Base-by-base conservation (phyloP, 1,140 invertebrate species). In the Pantala flavescens region DNA sequence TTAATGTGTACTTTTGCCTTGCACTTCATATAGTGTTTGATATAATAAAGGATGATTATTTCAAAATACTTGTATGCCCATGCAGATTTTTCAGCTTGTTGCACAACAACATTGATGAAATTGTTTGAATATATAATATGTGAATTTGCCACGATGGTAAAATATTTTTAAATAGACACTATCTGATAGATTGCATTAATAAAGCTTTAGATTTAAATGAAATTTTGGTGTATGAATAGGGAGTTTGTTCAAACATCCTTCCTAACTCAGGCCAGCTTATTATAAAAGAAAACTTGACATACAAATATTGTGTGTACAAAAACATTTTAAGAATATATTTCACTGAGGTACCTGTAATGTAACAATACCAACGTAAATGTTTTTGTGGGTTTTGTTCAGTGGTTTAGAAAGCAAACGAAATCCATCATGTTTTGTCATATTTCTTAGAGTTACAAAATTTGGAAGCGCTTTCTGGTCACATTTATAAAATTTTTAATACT, bases 11-110 rank as follows among this genome's bases (percentile, higher is more conserved):
- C 14, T 63, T 63, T 63, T 63, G 49, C 49, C n/a, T 7, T 63
- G 49, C 49, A 63, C 49, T 63, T 63, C 49, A 21, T 63, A 63
- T 63, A 63, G 49, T 63, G 49, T 63, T 63, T 63, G 49, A 63
- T 63, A 63, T 63, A 63, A 63, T 63, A 63, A 63, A 63, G 49
- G n/a, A 63, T 63, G 16, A 63, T 63, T 63, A 63, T 63, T 12
- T 63, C 3, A 63, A 63, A 63, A 19, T 19, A 16, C n/a, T 63
- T 19, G n/a, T 63, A 63, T 63, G 49, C 14, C 49, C 49, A 63
- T 63, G 49, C 49, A 63, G 12, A 63, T 63, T 21, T 21, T 63
- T 63, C 49, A 63, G 14, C 49, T 63, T 63, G 49, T 63, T 63
- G 49, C 49, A 63, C 49, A 19, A 63, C 49, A 63, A 63, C n/a